Base-by-base conservation (phyloP, 2,113 vertebrate genomes). In the Octodon degus region DNA sequence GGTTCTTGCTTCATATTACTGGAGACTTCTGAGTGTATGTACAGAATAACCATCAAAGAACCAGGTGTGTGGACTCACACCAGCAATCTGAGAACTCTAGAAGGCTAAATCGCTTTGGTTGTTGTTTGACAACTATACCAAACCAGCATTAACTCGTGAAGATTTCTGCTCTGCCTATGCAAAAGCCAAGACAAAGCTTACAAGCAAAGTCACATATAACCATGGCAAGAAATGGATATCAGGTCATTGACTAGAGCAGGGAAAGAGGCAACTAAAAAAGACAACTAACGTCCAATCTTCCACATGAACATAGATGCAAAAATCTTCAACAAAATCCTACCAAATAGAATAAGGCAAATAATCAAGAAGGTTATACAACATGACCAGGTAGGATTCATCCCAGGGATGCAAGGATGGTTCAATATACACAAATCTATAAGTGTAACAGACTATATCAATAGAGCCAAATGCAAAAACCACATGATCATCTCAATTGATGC, bases 111-210 rank as follows among this genome's bases (percentile, higher is more conserved):
- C 25, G 5, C 86, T 88, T 81, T 80, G 34, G 80, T 47, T 32
- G 65, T 17, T 83, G 13, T 37, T 19, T 62, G 37, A 25, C 19
- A 14, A 37, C 43, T 83, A 30, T n/a, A 12, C 32, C 81, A 43
- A 74, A 89, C 25, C 55, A 34, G 4, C 14, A 79, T 80, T 89
- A 93, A 85, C 34, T 95, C 24, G 43, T 65, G 55, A 80, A 53
- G 86, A 83, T 89, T 91, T 89, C 47, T 95, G 3, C 10, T 43
- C 34, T 93, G 55, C 30, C 4, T 53, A 55, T 19, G 2, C 20
- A 96, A 95, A 92, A n/a, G 2, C 50, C 74, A 94, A 65, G 32
- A 40, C 47, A 88, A 93, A 70, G 5, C 12, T 25, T 16, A 27
- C 11, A n/a, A 79, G n/a, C 65, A 88, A 76, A 87, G 76, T 87